Percentiles rank a stretch among this genome's conserved stretches.
Conservation (phyloP, 2,113 vertebrate species). For the Pseudorasbora parva region DNA sequence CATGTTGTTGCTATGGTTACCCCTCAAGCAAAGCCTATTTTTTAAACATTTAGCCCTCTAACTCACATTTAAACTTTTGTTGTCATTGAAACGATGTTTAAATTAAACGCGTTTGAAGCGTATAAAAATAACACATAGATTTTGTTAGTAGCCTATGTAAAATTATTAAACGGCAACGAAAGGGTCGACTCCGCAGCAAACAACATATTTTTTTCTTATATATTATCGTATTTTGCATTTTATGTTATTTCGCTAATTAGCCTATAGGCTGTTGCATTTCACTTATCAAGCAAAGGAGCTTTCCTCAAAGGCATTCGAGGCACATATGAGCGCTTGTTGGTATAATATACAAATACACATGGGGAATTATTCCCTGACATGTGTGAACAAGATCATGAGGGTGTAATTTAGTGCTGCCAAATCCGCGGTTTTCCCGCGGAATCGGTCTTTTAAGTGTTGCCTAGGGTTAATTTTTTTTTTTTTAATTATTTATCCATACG, state of each 20-base stretch:
- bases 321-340: neutral
- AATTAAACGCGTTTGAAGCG: neutral
- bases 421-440: no score
- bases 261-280: no score
- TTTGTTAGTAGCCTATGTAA: neutral
- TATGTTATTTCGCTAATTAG: no score
- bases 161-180: neutral
- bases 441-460: no score
- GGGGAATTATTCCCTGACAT: constrained; percentile 33
- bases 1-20: constrained; percentile 3
- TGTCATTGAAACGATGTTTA: neutral
- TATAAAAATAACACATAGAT: neutral
- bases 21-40: neutral
- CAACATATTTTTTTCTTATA: no score
- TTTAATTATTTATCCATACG: no score
- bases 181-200: no score
- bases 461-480: no score
- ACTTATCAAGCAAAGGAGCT: neutral
- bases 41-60: neutral
- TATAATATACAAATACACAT: constrained; percentile 22
- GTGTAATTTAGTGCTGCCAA: constrained; percentile 40
- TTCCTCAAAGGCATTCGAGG: neutral
- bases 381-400: constrained; percentile 68
- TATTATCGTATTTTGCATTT: no score
- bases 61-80: neutral